Conservation (phyloP, 2,797 vertebrate genomes). For the Sebastes reedi region DNA sequence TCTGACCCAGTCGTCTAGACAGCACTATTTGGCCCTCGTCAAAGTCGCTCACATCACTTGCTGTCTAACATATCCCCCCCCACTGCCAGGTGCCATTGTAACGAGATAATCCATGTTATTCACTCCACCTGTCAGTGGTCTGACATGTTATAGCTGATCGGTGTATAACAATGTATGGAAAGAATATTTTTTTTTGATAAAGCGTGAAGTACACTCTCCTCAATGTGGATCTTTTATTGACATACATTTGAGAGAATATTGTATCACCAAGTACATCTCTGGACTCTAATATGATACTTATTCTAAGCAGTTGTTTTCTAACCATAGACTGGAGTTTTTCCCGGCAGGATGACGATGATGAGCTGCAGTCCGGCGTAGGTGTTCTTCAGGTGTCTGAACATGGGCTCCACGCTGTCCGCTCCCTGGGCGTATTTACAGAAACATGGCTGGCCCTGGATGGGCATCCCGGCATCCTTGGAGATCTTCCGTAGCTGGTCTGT, state of each 20-base stretch:
- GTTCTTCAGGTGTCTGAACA: conserved; percentile 98
- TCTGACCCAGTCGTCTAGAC: too few relatives aligned
- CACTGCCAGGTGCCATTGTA: too few relatives aligned
- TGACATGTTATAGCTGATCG: too few relatives aligned
- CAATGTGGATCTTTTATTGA: not conserved
- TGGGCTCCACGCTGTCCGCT: conserved; percentile 98
- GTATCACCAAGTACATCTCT: not conserved
- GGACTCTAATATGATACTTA: not conserved
- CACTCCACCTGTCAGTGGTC: too few relatives aligned
- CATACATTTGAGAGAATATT: not conserved
- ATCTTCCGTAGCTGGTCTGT: conserved; percentile 98
- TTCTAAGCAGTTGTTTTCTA: conserved; percentile 31
- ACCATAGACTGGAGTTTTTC: conserved; percentile 98
- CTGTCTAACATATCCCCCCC: too few relatives aligned
- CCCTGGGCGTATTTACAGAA: conserved; percentile 99
- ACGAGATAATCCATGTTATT: too few relatives aligned
- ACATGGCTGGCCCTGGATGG: conserved; percentile 97
- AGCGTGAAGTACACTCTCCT: not conserved
- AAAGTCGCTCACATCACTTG: too few relatives aligned
- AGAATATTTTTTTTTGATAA: not conserved
- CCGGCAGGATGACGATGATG: conserved; percentile 96
- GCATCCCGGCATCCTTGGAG: conserved; percentile 98
- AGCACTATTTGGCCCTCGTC: too few relatives aligned
- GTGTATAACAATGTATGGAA: not conserved
- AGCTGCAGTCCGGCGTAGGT: conserved; percentile 97